These are phyloP conservation scores for Forficula auricularia DNA, from an alignment of 1,140 invertebrate genomes.

Conservation along the genomic window DNA sequence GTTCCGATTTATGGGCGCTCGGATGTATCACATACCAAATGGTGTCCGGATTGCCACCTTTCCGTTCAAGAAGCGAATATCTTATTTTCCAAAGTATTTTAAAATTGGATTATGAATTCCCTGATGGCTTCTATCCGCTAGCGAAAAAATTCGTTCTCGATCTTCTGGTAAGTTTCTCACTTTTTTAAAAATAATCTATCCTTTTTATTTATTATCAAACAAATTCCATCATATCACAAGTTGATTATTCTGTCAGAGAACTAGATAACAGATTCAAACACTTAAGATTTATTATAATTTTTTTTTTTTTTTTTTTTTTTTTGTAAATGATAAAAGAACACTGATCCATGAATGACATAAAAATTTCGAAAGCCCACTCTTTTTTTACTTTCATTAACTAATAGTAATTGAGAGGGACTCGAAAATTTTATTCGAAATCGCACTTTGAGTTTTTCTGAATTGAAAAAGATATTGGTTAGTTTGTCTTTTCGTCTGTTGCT, in stretches of 20 bases:
- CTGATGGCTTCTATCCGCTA: slow-evolving; percentile 66
- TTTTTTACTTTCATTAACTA: too few relatives aligned
- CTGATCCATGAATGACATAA: too few relatives aligned
- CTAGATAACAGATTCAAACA: background rate
- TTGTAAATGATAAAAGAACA: too few relatives aligned
- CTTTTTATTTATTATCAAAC: background rate
- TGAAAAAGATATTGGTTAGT: too few relatives aligned
- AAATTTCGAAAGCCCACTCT: too few relatives aligned
- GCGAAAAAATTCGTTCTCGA: slow-evolving; percentile 77
- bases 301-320: background rate
- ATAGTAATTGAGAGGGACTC: too few relatives aligned
- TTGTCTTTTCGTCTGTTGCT: too few relatives aligned
- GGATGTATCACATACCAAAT: slow-evolving; percentile 97
- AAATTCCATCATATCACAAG: background rate
- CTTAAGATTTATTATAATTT: slow-evolving; percentile 2
- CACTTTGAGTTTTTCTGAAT: too few relatives aligned
- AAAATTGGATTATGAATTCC: slow-evolving; percentile 80
- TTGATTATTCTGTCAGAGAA: too few relatives aligned
- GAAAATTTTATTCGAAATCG: too few relatives aligned
- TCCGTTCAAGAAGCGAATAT: slow-evolving; percentile 82
- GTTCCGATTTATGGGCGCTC: slow-evolving; percentile 93
- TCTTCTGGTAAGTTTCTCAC: slow-evolving; percentile 56
- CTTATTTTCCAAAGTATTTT: slow-evolving; percentile 93
- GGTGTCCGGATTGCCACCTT: slow-evolving; percentile 81
- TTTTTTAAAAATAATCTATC: background rate